phyloP scores from a whole-genome alignment of 2,113 vertebrate species.

The Rhadina sibilatrix region DNA sequence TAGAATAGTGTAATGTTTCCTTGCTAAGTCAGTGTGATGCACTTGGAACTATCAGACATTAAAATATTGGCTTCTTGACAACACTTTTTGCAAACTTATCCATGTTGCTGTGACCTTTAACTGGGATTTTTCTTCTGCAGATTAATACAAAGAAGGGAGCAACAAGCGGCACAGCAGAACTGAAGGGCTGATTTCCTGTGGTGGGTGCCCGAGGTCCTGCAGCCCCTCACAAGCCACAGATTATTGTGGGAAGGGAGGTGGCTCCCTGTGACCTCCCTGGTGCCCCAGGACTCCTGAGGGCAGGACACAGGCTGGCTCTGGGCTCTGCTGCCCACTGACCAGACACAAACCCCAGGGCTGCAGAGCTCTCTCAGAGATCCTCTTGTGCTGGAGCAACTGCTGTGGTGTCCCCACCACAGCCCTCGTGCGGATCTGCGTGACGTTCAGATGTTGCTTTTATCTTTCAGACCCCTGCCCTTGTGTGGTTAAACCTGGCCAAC shows the following conservation, averaged over 20 bases:
- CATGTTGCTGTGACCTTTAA: not conserved
- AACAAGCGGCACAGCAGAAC: not conserved
- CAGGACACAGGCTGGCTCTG: not conserved
- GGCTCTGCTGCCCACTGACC: not conserved
- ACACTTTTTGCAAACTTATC: not conserved
- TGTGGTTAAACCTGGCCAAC: not conserved
- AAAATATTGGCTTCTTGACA: not conserved
- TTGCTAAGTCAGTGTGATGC: not conserved
- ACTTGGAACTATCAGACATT: not conserved
- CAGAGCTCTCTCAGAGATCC: not conserved
- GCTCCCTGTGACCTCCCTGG: not conserved
- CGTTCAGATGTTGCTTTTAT: not conserved
- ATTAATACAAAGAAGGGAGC: not conserved
- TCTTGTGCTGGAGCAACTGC: not conserved
- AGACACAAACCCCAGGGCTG: not conserved
- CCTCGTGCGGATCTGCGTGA: rapidly evolving
- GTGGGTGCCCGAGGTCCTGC: not conserved
- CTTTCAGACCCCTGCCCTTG: not conserved
- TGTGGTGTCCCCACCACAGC: not conserved
- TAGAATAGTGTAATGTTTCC: not conserved
- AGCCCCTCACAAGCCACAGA: not conserved
- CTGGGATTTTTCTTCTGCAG: not conserved
- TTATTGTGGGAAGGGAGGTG: not conserved
- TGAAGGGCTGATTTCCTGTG: not conserved
- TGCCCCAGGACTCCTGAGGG: not conserved